Base-by-base conservation (phyloP, 1,140 invertebrate species). In the Eriocheir sinensis region DNA sequence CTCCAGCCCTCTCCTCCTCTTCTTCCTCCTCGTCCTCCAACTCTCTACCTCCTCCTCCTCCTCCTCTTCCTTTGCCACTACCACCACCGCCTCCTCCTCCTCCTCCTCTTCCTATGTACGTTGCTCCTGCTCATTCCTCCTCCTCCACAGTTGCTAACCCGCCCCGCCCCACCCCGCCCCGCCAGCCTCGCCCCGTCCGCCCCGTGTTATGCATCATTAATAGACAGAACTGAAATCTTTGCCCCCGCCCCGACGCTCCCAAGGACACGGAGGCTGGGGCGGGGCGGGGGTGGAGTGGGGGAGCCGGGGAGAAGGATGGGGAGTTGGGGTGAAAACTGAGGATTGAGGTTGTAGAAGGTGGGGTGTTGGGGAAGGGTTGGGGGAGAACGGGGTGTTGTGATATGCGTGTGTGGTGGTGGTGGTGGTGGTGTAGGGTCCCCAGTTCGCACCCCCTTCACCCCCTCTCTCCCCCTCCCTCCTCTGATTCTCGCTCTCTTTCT, bases 181-280 rank as follows among this genome's bases (percentile, higher is more conserved):
- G n/a, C n/a, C n/a, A n/a, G n/a, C n/a, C n/a, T n/a, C n/a, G n/a
- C n/a, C n/a, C n/a, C n/a, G n/a, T 21, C n/a, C 44, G 44, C n/a
- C 21, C 27, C 60, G 60, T 72, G 60, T 72, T 72, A 72, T 72
- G 60, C 60, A 72, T 72, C 60, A 72, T 72, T 72, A 72, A 72
- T 72, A 21, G 21, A 21, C 12, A 12, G 21, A 72, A 72, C 21
- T 72, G 60, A n/a, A 72, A n/a, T 72, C 60, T 72, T 72, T 72
- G 60, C 60, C n/a, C 60, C 60, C 60, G 27, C 60, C 60, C 12
- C 60, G 60, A n/a, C 60, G 60, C 60, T n/a, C 60, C 60, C 60
- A 72, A 72, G 60, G 60, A 12, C 60, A 72, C 60, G 60, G 60
- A 72, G 60, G 60, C 60, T 72, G 60, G 3, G 60, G 60, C 60